Evolutionary conservation across 1,140 invertebrate genomes (phyloP).

Genomic region (Drosophila athabasca): DNA sequence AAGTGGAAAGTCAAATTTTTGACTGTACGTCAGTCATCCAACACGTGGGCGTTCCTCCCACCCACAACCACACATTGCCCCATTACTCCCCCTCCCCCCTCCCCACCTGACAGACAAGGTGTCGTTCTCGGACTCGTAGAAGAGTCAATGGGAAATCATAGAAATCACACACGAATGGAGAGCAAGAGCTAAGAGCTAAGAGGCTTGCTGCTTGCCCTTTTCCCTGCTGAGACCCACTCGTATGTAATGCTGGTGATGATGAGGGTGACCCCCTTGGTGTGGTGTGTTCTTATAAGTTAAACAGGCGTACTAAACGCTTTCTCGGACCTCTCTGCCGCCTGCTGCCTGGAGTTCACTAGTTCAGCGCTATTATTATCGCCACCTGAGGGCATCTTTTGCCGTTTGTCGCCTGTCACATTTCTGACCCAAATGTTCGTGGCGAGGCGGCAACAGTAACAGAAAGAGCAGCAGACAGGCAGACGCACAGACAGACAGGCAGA

Average conservation of each 20-base stretch:
- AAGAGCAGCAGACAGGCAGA: constrained; percentile 8
- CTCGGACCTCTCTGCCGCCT: neutral
- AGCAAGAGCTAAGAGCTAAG: constrained; percentile 29
- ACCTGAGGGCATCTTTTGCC: constrained; percentile 11
- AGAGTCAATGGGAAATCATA: constrained; percentile 52
- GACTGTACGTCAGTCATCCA: constrained; percentile 58
- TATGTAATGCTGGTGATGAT: neutral
- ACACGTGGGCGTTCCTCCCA: constrained; percentile 52
- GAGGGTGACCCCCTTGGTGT: constrained; percentile 42
- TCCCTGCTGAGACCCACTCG: constrained; percentile 19
- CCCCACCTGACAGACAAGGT: constrained; percentile 21
- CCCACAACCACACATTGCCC: constrained; percentile 13
- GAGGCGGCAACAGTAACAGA: constrained; percentile 25
- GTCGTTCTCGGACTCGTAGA: neutral
- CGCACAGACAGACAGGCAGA: no score
- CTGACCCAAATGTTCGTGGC: constrained; percentile 34
- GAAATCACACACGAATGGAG: constrained; percentile 47
- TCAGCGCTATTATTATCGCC: constrained; percentile 21
- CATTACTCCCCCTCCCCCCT: neutral
- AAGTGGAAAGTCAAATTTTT: constrained; percentile 33
- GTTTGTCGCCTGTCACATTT: constrained; percentile 41
- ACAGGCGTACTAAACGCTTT: constrained; percentile 61
- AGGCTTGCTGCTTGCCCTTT: constrained; percentile 69
- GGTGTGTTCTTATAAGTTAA: constrained; percentile 50
- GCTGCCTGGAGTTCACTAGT: constrained; percentile 47